Evolutionary conservation across 92 coral and sea anemone species (phyloP), one percentile per base, ranked within the genome.

Genomic region (Bergia puertoricense): DNA sequence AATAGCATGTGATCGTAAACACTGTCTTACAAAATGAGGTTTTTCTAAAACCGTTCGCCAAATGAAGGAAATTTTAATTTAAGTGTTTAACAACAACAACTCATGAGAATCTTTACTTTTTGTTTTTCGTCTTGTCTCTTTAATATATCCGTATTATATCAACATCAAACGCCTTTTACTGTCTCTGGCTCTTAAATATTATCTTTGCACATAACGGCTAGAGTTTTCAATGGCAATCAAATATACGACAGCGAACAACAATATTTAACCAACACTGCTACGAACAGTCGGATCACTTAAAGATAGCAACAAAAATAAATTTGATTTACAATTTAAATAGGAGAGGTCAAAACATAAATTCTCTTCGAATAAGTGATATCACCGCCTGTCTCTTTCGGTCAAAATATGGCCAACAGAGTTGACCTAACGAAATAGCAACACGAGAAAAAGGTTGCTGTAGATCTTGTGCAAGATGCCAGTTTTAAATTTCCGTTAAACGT

Each of bases 331-430:
- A 76, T 76, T 42, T 10, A 76, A 76, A 22, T 45, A n/a, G 46
- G 42, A 76, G n/a, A 41, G 54, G 54, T 76, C 80, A 76, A 76
- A 76, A 76, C 80, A 76, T 62, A 3, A 14, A 75, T 15, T 38
- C 37, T 42, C n/a, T 75, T 40, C 50, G 10, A 75, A 75, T 42
- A 75, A 75, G 9, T 15, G 41, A 76, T 42, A 54, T 15, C 2
- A 20, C 23, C 46, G 54, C 80, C 80, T 76, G 80, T 42, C 46
- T 76, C 69, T 62, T 22, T 62, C 30, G 30, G 36, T 76, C 80
- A 40, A 76, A 76, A 45, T 42, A 16, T 76, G 54, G 36, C 46
- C 80, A 76, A 45, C 42, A 1, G 44, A 74, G 3, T 16, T 43
- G 0, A 45, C 48, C 16, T 10, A 76, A 76, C 48, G 22, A 76